Percentiles rank a stretch among this genome's conserved stretches.
Evolutionary conservation across 1,140 invertebrate species (phyloP).

Genomic region (Tachypleus tridentatus): DNA sequence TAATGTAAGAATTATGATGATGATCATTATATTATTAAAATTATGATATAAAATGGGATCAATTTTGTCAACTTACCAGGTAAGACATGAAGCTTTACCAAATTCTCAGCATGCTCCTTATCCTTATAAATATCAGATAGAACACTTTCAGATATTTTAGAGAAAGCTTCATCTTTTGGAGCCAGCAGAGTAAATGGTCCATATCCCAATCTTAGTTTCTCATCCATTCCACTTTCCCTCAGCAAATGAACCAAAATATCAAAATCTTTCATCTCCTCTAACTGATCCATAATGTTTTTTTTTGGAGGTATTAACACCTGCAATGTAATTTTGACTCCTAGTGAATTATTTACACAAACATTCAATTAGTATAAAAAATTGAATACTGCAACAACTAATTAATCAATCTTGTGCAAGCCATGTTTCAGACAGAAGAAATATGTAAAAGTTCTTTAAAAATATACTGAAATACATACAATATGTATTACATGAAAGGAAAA

Average conservation of each 20-base stretch:
- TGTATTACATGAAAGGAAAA: too few species aligned
- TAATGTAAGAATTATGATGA: too few species aligned
- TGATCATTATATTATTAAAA: too few species aligned
- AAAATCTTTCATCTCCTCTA: conserved; percentile 36
- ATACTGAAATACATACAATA: too few species aligned
- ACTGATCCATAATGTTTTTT: conserved; percentile 34
- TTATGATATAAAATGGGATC: neutral
- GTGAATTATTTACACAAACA: too few species aligned
- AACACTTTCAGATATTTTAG: conserved; percentile 33
- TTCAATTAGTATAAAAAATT: too few species aligned
- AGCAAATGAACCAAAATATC: conserved; percentile 29
- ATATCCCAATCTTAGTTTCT: conserved; percentile 31
- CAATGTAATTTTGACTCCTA: too few species aligned
- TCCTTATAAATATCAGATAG: conserved; percentile 34
- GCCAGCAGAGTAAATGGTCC: conserved; percentile 42
- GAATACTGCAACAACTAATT: too few species aligned
- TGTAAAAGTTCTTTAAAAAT: too few species aligned
- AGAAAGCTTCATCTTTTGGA: conserved; percentile 39
- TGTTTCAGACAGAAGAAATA: too few species aligned
- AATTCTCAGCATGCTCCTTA: conserved; percentile 31
- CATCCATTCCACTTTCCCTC: conserved; percentile 27
- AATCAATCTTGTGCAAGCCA: too few species aligned
- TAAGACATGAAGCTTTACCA: conserved; percentile 41
- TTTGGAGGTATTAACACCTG: conserved; percentile 41
- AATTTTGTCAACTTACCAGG: conserved; percentile 26